These are phyloP conservation scores for Pongo abelii DNA, from an alignment of 2,113 vertebrate genomes.

Conservation along the genomic window DNA sequence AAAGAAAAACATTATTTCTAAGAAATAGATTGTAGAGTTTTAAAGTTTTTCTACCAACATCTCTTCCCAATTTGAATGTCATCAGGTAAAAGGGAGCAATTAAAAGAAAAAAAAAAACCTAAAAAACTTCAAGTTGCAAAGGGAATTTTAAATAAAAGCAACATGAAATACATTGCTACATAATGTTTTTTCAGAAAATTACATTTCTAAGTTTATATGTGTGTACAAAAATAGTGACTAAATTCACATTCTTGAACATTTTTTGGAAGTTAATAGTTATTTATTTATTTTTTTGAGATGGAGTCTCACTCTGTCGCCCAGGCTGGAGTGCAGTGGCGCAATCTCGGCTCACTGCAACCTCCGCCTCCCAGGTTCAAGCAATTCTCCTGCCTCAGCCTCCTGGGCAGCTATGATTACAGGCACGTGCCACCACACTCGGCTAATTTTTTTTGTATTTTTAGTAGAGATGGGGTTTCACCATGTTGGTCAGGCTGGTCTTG, in stretches of 20 bases:
- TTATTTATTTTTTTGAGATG: not conserved
- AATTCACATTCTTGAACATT: not conserved
- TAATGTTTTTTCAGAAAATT: not conserved
- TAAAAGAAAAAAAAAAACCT: not conserved
- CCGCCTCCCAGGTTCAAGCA: too few relatives aligned
- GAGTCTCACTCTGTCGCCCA: too few relatives aligned
- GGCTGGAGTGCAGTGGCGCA: too few relatives aligned
- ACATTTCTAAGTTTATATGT: not conserved
- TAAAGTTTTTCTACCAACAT: not conserved
- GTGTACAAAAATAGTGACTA: not conserved
- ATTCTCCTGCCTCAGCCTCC: too few relatives aligned
- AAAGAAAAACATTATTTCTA: not conserved
- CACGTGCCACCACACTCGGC: too few relatives aligned
- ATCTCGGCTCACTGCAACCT: too few relatives aligned
- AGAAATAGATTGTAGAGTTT: not conserved
- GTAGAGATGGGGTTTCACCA: too few relatives aligned
- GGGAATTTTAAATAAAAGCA: slow-evolving; percentile 44
- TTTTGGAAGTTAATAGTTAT: not conserved
- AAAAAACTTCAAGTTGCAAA: slow-evolving; percentile 18
- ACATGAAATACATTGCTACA: not conserved
- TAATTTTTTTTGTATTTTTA: too few relatives aligned
- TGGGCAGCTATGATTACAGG: too few relatives aligned
- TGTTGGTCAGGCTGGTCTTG: too few relatives aligned
- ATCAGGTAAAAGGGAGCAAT: not conserved
- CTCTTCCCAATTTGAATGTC: not conserved